phyloP scores from a whole-genome alignment of 92 coral and sea anemone genomes.

The Palythoa heliodiscus region DNA sequence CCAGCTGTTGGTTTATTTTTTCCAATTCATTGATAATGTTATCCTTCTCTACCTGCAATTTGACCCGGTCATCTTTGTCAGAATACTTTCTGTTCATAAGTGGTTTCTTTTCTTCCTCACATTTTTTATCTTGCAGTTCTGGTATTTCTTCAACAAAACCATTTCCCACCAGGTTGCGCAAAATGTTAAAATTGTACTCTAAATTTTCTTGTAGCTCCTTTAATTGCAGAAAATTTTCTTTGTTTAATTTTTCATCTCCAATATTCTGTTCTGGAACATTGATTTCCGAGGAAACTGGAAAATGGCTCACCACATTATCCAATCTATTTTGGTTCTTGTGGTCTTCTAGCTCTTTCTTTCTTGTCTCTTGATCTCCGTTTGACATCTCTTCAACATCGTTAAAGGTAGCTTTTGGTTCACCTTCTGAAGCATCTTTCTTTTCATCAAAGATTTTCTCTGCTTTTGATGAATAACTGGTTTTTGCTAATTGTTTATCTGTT shows the following conservation, averaged over 20 bases:
- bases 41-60: constrained; percentile 49
- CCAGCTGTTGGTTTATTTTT: constrained; percentile 57
- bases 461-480: neutral
- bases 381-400: neutral
- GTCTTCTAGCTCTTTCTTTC: neutral
- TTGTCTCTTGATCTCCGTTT: neutral
- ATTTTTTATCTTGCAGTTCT: constrained; percentile 47
- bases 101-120: constrained; percentile 11
- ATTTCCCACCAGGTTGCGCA: constrained; percentile 80
- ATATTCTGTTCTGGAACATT: neutral
- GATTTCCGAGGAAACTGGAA: neutral
- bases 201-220: constrained; percentile 50
- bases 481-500: neutral
- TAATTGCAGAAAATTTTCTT: constrained; percentile 33
- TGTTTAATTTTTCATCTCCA: neutral
- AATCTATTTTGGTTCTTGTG: neutral
- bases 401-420: neutral
- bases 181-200: constrained; percentile 62
- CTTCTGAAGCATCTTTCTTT: neutral
- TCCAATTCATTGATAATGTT: constrained; percentile 63
- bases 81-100: constrained; percentile 15
- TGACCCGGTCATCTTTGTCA: constrained; percentile 28
- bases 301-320: neutral
- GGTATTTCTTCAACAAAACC: constrained; percentile 86
- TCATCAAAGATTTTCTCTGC: constrained; percentile 16